Conservation (phyloP, 1,140 invertebrate species). For the Anadara kagoshimensis region DNA sequence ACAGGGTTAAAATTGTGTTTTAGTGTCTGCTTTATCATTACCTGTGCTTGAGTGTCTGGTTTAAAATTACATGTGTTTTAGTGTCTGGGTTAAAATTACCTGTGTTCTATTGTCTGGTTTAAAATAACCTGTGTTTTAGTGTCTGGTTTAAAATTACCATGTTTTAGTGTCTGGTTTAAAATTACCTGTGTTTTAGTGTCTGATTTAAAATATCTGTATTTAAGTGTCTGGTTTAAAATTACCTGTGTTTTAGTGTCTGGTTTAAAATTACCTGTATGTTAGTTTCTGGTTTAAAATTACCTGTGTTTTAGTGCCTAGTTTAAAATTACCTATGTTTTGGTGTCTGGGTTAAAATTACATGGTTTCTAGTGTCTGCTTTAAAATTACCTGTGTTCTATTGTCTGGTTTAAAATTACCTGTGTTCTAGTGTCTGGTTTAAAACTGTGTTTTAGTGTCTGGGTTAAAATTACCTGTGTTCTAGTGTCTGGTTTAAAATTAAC, state of each 20-base stretch:
- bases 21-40: conserved; percentile 48
- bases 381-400: conserved; percentile 57
- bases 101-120: conserved; percentile 52
- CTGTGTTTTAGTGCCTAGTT: conserved; percentile 56
- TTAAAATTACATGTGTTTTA: conserved; percentile 56
- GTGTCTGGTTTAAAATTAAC: conserved; percentile 77
- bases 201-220: too few species aligned
- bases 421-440: conserved; percentile 47
- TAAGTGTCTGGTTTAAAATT: too few species aligned
- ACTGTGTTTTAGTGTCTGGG: too few species aligned
- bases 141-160: conserved; percentile 57
- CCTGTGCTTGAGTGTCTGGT: conserved; percentile 58
- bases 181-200: conserved; percentile 60
- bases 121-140: conserved; percentile 57
- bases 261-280: conserved; percentile 58
- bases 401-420: conserved; percentile 61
- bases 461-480: conserved; percentile 57
- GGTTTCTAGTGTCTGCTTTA: conserved; percentile 46
- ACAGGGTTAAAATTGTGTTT: conserved; percentile 61
- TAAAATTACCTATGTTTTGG: conserved; percentile 56
- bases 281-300: conserved; percentile 53
- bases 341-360: conserved; percentile 60
- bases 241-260: conserved; percentile 60
- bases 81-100: conserved; percentile 57
- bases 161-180: conserved; percentile 44